phyloP scores from a whole-genome alignment of 2,888 invertebrate genomes.

The Podotricha telesiphe region DNA sequence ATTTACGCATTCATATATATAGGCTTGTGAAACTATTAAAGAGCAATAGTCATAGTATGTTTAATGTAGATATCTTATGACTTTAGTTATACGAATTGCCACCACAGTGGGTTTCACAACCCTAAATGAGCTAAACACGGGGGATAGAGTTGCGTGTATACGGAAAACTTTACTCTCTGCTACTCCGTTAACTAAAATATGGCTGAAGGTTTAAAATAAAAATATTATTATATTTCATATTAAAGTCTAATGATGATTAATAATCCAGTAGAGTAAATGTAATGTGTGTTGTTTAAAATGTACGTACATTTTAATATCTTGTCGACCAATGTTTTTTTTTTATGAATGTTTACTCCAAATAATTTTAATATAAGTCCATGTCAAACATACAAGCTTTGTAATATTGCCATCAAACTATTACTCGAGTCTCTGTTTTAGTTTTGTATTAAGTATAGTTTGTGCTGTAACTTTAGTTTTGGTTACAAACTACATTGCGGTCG shows the following conservation, averaged over 20 bases:
- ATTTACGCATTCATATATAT: too few species aligned
- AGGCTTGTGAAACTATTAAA: too few species aligned
- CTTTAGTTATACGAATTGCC: too few species aligned
- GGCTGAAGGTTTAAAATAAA: not conserved
- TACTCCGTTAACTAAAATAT: too few species aligned
- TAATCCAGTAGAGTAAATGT: not conserved
- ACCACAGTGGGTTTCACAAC: too few species aligned
- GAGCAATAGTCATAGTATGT: too few species aligned
- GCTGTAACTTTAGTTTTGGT: not conserved
- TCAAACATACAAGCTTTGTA: conserved; percentile 5
- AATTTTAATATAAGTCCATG: not conserved
- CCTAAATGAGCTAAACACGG: too few species aligned
- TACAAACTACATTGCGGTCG: not conserved
- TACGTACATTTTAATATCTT: not conserved
- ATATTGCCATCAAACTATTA: conserved; percentile 7
- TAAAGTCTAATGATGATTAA: not conserved
- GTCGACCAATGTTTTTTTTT: not conserved
- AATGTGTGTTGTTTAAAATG: conserved; percentile 1
- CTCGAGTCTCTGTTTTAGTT: conserved; percentile 5
- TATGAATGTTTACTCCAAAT: not conserved
- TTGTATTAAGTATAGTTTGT: not conserved
- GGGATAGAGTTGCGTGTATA: too few species aligned
- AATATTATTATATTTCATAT: conserved; percentile 6
- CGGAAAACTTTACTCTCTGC: too few species aligned
- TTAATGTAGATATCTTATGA: too few species aligned